phyloP scores from a whole-genome alignment of 1,140 invertebrate genomes.

The Antheraea pernyi region DNA sequence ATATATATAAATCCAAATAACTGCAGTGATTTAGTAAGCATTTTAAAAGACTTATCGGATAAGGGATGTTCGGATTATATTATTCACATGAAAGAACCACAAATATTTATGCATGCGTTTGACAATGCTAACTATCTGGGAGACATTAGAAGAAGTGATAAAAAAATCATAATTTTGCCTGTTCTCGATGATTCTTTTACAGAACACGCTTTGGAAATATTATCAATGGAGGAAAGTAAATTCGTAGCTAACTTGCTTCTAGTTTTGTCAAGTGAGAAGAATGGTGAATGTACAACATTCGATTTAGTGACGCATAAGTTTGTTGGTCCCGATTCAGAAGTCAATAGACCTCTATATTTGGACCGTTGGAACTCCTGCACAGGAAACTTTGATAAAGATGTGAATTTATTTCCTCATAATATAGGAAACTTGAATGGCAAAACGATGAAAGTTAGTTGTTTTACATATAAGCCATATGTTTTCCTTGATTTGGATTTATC shows the following conservation, averaged over 20 bases:
- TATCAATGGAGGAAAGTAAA: constrained; percentile 44
- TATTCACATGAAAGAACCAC: constrained; percentile 42
- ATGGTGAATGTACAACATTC: constrained; percentile 29
- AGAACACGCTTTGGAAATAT: constrained; percentile 33
- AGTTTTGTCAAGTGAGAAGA: constrained; percentile 29
- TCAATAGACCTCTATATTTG: constrained; percentile 37
- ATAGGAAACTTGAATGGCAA: constrained; percentile 61
- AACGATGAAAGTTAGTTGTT: constrained; percentile 56
- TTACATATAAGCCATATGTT: constrained; percentile 68
- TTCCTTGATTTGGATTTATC: constrained; percentile 54
- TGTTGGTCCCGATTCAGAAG: constrained; percentile 40
- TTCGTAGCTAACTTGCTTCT: constrained; percentile 59
- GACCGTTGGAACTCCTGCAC: constrained; percentile 60
- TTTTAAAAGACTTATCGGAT: constrained; percentile 49
- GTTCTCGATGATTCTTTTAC: constrained; percentile 19
- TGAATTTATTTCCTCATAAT: constrained; percentile 60
- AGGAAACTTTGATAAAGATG: constrained; percentile 39
- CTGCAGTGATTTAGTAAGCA: constrained; percentile 33
- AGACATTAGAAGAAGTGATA: constrained; percentile 55
- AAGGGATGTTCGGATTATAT: constrained; percentile 67
- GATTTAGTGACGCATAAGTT: constrained; percentile 62
- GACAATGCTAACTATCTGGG: constrained; percentile 48
- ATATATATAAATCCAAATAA: constrained; percentile 34
- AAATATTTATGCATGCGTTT: constrained; percentile 50
- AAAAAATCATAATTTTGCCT: constrained; percentile 56